Evolutionary conservation across 2,113 vertebrate species (phyloP).

Genomic region (Spilogale gracilis): DNA sequence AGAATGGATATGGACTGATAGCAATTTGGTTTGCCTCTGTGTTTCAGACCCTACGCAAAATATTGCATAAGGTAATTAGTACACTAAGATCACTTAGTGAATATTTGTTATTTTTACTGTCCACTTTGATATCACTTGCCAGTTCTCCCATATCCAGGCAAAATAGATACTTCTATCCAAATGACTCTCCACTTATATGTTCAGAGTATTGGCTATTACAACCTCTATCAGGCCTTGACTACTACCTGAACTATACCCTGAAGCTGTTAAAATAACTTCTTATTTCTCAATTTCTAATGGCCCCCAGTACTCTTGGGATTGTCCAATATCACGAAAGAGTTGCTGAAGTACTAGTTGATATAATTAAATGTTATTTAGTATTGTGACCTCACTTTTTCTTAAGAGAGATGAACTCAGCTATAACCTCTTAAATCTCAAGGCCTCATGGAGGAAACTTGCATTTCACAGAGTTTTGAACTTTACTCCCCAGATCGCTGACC

Average conservation of each 20-base stretch:
- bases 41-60: neutral
- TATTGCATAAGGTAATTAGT: neutral
- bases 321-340: neutral
- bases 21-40: neutral
- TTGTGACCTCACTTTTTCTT: neutral
- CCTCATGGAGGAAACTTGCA: neutral
- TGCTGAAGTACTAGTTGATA: neutral
- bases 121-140: neutral
- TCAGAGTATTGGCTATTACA: neutral
- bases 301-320: neutral
- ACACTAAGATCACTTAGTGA: neutral
- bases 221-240: neutral
- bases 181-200: neutral
- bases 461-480: constrained; percentile 16
- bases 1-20: neutral
- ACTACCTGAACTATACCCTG: neutral
- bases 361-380: neutral
- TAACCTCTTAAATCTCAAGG: neutral
- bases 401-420: neutral
- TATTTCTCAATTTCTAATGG: constrained; percentile 3
- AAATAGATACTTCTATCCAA: neutral
- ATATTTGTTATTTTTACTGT: neutral
- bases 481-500: neutral
- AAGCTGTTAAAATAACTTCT: neutral
- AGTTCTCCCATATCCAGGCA: neutral